Conservation (phyloP, 2,113 vertebrate species). For the Pogona vitticeps region DNA sequence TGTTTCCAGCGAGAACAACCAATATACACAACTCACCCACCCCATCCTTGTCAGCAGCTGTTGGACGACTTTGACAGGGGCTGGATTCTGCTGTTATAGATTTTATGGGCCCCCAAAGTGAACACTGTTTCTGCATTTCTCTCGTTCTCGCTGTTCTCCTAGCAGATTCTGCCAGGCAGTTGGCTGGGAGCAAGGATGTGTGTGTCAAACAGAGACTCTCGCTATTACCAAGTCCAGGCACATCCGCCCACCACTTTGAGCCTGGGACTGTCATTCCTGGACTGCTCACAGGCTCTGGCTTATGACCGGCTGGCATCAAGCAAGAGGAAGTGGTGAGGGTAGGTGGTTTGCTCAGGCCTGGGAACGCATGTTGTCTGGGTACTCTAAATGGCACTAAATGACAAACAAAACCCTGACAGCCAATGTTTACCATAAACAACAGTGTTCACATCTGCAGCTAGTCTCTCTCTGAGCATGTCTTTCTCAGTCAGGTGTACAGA, state of each 20-base stretch:
- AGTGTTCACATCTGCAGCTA: background rate
- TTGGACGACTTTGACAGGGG: background rate
- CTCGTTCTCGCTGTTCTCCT: background rate
- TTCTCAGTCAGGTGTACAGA: background rate
- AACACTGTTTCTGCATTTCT: background rate
- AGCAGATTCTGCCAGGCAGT: background rate
- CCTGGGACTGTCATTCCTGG: slow-evolving; percentile 29
- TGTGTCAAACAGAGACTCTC: slow-evolving; percentile 66
- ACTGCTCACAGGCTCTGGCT: background rate
- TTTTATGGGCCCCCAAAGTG: background rate
- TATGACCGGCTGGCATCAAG: slow-evolving; percentile 8
- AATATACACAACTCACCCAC: background rate
- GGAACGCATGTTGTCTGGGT: background rate
- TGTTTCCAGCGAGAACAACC: background rate
- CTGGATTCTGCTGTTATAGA: background rate
- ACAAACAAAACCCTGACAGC: background rate
- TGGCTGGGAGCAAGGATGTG: background rate
- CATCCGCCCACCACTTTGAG: background rate
- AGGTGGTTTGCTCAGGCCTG: slow-evolving; percentile 14
- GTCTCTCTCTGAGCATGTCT: background rate
- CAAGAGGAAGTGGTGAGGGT: slow-evolving; percentile 24
- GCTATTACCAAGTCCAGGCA: background rate
- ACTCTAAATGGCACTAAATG: slow-evolving; percentile 4
- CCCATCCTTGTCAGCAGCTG: background rate
- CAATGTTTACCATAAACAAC: background rate